Conservation (phyloP, 35 echinoderm and acorn worm genomes). For the Heliocidaris erythrogramma region DNA sequence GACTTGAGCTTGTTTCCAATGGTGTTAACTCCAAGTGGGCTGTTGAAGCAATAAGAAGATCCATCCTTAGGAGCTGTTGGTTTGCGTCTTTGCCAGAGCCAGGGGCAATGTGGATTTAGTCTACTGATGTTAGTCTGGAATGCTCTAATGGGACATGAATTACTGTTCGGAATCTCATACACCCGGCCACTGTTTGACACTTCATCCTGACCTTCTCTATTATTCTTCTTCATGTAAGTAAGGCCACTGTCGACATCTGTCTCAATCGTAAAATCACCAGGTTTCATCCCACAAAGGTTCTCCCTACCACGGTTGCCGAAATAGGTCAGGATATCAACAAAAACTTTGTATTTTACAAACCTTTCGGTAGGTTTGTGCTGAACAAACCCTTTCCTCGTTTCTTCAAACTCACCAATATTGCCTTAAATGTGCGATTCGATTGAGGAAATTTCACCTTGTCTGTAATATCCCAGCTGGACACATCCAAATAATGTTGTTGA, state of each 20-base stretch:
- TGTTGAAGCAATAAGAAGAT: too few relatives aligned
- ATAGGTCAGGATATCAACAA: slow-evolving; percentile 52
- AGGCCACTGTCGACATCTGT: slow-evolving; percentile 23
- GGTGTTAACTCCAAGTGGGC: too few relatives aligned
- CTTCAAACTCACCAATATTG: slow-evolving; percentile 42
- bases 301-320: slow-evolving; percentile 47
- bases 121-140: slow-evolving; percentile 18
- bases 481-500: slow-evolving; percentile 28
- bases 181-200: slow-evolving; percentile 5
- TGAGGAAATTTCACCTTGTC: slow-evolving; percentile 21
- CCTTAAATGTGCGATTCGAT: slow-evolving; percentile 29
- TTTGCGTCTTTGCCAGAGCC: too few relatives aligned
- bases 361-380: not conserved
- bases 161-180: slow-evolving; percentile 25
- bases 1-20: too few relatives aligned
- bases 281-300: slow-evolving; percentile 39
- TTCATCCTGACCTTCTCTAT: slow-evolving; percentile 42
- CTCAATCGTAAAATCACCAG: slow-evolving; percentile 28
- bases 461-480: not conserved
- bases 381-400: slow-evolving; percentile 18
- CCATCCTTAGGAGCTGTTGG: too few relatives aligned
- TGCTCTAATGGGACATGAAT: slow-evolving; percentile 41
- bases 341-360: slow-evolving; percentile 53
- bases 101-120: too few relatives aligned
- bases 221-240: slow-evolving; percentile 1